These are phyloP conservation scores for Sinonovacula constricta DNA, from an alignment of 1,140 invertebrate genomes.

Conservation along the genomic window DNA sequence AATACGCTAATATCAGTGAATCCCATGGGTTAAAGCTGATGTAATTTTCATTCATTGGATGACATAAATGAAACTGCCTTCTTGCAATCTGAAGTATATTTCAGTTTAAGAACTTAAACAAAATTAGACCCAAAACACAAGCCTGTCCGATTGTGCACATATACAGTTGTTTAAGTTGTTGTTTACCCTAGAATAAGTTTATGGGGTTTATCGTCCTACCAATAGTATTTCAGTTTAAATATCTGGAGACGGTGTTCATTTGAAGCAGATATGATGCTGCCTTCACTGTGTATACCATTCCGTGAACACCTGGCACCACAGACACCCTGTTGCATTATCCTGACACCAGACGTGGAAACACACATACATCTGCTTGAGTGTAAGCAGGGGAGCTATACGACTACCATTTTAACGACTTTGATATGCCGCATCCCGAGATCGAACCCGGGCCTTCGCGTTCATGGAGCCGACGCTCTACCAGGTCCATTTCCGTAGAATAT, in stretches of 20 bases:
- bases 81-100: no score
- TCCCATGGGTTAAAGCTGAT: no score
- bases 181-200: not conserved
- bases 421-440: not conserved
- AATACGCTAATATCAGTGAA: no score
- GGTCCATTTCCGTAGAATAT: no score
- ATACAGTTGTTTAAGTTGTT: no score
- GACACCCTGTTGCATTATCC: not conserved
- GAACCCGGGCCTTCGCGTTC: no score
- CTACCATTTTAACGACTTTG: not conserved
- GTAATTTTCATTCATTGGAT: no score
- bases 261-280: slow-evolving; percentile 19
- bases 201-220: not conserved
- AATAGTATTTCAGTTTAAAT: not conserved
- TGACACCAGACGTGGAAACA: not conserved
- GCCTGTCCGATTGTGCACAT: no score
- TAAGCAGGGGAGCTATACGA: not conserved
- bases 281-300: not conserved
- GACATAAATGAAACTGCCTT: no score
- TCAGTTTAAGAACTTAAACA: no score
- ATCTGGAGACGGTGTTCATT: not conserved
- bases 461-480: no score
- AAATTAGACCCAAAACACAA: no score
- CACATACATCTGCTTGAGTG: not conserved
- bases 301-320: not conserved